Conservation (phyloP, 2,797 vertebrate genomes). For the Phrynocephalus forsythii region DNA sequence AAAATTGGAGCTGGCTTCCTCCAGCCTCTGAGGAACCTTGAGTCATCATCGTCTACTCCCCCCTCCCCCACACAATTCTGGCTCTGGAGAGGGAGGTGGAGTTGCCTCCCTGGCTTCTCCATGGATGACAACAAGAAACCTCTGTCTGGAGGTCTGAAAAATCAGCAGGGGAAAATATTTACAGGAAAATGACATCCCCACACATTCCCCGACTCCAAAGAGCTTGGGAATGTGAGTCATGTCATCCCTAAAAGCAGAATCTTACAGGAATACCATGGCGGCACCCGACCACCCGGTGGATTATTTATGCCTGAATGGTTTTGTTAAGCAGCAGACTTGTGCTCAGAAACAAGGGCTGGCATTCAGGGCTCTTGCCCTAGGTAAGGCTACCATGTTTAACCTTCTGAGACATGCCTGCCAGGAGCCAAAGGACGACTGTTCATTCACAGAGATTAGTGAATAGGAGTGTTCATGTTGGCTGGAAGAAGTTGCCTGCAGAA, state of each 20-base stretch:
- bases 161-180: background rate
- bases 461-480: too few relatives aligned
- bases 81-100: background rate
- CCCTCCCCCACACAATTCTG: background rate
- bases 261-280: background rate
- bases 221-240: background rate
- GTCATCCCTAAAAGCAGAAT: background rate
- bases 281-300: background rate
- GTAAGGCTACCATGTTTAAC: background rate
- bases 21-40: background rate
- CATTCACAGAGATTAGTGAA: too few relatives aligned
- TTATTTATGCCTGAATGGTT: background rate
- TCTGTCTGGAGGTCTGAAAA: background rate
- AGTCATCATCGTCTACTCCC: background rate
- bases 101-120: background rate
- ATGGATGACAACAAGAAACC: background rate
- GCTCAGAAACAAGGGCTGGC: background rate
- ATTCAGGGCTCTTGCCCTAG: background rate
- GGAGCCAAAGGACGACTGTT: too few relatives aligned
- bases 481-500: too few relatives aligned
- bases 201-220: background rate
- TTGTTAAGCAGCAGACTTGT: background rate
- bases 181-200: background rate
- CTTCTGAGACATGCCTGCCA: background rate
- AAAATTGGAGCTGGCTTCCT: background rate